A percentile compares a stretch with the other conserved stretches of the same genome.
Conservation (phyloP, 92 coral and sea anemone genomes). For the Parazoanthus darwini region DNA sequence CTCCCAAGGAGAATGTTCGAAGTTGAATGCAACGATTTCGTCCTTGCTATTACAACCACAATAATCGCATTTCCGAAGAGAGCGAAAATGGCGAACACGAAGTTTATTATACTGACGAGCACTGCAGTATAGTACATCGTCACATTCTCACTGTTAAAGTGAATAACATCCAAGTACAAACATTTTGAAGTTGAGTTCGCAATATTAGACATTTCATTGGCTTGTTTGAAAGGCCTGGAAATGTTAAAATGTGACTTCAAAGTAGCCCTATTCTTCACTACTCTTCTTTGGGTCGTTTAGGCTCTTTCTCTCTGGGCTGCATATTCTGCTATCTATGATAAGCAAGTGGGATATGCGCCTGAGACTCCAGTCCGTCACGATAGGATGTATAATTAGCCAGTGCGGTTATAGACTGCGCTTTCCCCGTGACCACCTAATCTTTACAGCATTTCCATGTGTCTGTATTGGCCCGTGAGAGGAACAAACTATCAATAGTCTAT, state of each 20-base stretch:
- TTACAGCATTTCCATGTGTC: slow-evolving; percentile 11
- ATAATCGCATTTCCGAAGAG: slow-evolving; percentile 52
- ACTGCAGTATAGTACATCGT: slow-evolving; percentile 50
- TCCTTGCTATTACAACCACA: slow-evolving; percentile 44
- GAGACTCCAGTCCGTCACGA: slow-evolving; percentile 30
- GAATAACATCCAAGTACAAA: slow-evolving; percentile 52
- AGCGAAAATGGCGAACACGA: slow-evolving; percentile 47
- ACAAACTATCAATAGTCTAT: background rate
- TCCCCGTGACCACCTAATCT: slow-evolving; percentile 38
- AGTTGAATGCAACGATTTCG: slow-evolving; percentile 57
- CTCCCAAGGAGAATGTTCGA: slow-evolving; percentile 65
- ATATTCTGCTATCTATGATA: slow-evolving; percentile 12
- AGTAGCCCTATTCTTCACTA: too few species aligned
- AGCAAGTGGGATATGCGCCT: slow-evolving; percentile 25
- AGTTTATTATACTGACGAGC: slow-evolving; percentile 53
- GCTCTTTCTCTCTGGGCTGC: background rate
- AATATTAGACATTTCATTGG: slow-evolving; percentile 33
- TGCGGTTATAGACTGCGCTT: slow-evolving; percentile 24
- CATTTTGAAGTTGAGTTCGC: slow-evolving; percentile 38
- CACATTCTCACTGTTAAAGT: slow-evolving; percentile 24
- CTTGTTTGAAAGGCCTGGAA: background rate
- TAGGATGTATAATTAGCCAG: slow-evolving; percentile 26
- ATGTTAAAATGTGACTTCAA: background rate
- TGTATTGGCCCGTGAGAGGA: slow-evolving; percentile 25
- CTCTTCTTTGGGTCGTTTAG: background rate